Evolutionary conservation across 2,113 vertebrate species (phyloP), one percentile per base, ranked within the genome.

Genomic region (Melanerpes formicivorus): DNA sequence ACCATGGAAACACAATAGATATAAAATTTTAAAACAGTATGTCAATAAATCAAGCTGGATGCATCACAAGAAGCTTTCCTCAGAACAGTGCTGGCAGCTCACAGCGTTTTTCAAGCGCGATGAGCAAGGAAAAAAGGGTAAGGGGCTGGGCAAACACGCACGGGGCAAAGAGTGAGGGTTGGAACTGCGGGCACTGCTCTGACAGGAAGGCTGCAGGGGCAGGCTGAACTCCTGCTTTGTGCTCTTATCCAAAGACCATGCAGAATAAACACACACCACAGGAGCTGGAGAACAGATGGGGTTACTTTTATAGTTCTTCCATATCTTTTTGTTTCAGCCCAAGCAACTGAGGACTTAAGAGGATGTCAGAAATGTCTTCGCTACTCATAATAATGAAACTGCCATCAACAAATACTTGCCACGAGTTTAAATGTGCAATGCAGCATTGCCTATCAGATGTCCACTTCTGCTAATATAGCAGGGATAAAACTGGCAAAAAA

Each of bases 1-100:
- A 72, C 94, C 91, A 94, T 94, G 94, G 95, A 93, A 95, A 96
- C 94, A 84, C 67, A 77, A 89, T 87, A 59, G 40, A 82, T 70
- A 72, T 46, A n/a, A 87, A 81, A 90, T 72, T 46, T 44, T 1
- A 79, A 89, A 76, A 69, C n/a, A 66, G 67, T 46, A 5, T 50
- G 74, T 90, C 94, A 84, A 91, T 88, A 92, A 82, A 89, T 74
- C 75, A 73, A 77, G 90, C 71, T 30, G 75, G 60, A 46, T 70
- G 79, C 79, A 48, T 40, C 81, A 50, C 0, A 7, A 82, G 74
- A 63, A 91, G 81, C 75, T 90, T 70, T 54, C n/a, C 55, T 44
- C n/a, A 66, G 64, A 40, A 42, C 42, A 74, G 69, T 18, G 56
- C 77, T 80, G 80, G 94, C 88, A 94, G 83, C 70, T 85, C 34